Evolutionary conservation across 2,797 vertebrate species (phyloP), one percentile per base, ranked within the genome.

Genomic region (Australoheros facetus): DNA sequence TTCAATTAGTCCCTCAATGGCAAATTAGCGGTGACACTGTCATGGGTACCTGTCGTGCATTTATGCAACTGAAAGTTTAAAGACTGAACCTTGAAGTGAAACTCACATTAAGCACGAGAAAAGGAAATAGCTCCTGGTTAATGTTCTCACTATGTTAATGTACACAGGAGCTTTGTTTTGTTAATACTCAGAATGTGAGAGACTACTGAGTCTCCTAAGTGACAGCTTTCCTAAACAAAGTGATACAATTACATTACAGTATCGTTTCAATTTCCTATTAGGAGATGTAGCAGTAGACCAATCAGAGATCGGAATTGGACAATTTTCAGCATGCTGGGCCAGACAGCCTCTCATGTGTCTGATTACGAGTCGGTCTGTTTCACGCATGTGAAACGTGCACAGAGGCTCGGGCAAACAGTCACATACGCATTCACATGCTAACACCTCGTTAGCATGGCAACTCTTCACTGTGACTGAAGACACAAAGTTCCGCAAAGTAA

Each of bases 21-120:
- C 26, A 80, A 17, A 17, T 58, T 42, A 42, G 12, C 17, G 19
- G 45, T n/a, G 64, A 51, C 45, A 69, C 11, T 30, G 45, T 13
- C 17, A 69, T 8, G 17, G 30, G 17, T 32, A 51, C 11, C 26
- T 51, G 64, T 51, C 17, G 51, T 28, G 19, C 26, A 69, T 69
- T 69, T 69, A 69, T 69, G 45, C 48, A 78, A 14, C 53, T 76
- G 54, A 37, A 11, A 4, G 55, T 60, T 9, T 12, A 32, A 4
- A 62, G n/a, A 59, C 5, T 48, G 56, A 85, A 76, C 17, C 21
- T 66, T 71, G 6, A 79, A 56, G 42, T 69, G 11, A 28, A 56
- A 30, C 26, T 71, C 10, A 13, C 64, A 69, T 19, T 51, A 51
- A 69, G 17, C n/a, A 6, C 3, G 16, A 51, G 6, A 66, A 19